These are phyloP conservation scores for Candidula unifasciata DNA, from an alignment of 2,888 invertebrate genomes.

Conservation along the genomic window DNA sequence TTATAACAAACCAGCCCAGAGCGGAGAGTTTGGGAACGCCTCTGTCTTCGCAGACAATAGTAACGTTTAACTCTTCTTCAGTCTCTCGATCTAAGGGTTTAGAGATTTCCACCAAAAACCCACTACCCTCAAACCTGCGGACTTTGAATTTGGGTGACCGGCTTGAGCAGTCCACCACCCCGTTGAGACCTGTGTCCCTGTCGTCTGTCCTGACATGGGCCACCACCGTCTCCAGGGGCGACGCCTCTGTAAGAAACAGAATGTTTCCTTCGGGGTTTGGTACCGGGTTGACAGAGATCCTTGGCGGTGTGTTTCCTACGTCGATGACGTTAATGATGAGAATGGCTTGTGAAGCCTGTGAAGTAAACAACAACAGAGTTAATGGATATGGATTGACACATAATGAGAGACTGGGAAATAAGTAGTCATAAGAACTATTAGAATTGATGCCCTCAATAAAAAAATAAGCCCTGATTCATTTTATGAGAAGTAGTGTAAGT, in stretches of 20 bases:
- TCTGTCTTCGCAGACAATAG: slow-evolving; percentile 68
- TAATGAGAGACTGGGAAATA: too few relatives aligned
- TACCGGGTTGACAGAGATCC: slow-evolving; percentile 74
- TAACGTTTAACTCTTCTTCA: slow-evolving; percentile 63
- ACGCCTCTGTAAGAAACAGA: slow-evolving; percentile 61
- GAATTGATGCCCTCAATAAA: too few relatives aligned
- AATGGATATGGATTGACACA: not conserved
- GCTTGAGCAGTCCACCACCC: slow-evolving; percentile 63
- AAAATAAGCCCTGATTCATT: too few relatives aligned
- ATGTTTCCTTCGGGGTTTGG: slow-evolving; percentile 53
- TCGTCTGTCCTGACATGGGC: slow-evolving; percentile 68
- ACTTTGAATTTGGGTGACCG: slow-evolving; percentile 54
- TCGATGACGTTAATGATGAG: slow-evolving; percentile 81
- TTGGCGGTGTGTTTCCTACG: slow-evolving; percentile 95
- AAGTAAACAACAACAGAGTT: not conserved
- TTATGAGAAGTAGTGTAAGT: too few relatives aligned
- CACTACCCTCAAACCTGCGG: slow-evolving; percentile 51
- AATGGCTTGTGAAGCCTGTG: slow-evolving; percentile 60
- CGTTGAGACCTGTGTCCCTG: slow-evolving; percentile 64
- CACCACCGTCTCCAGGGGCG: slow-evolving; percentile 62
- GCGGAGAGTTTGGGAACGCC: slow-evolving; percentile 66
- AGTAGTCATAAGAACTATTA: too few relatives aligned
- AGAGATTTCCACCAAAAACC: slow-evolving; percentile 65
- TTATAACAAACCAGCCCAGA: slow-evolving; percentile 62
- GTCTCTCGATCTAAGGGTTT: slow-evolving; percentile 68